These are phyloP conservation scores for Ceratina australensis DNA, from an alignment of 1,140 invertebrate species.

Conservation along the genomic window DNA sequence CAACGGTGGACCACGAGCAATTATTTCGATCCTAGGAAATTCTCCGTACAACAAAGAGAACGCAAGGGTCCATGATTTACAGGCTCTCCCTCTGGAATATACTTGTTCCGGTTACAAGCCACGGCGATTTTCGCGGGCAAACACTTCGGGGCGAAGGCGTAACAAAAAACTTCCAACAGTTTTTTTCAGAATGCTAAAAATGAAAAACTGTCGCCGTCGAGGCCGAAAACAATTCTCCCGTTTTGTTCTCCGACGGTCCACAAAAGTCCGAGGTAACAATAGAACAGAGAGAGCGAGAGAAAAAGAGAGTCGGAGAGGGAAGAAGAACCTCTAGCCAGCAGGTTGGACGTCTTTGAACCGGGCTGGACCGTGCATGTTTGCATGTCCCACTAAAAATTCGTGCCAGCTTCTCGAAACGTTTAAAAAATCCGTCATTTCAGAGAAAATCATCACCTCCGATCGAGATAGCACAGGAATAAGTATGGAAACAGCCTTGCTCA, in stretches of 20 bases:
- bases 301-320: background rate
- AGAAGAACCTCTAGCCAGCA: slow-evolving; percentile 8
- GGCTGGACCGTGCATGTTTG: slow-evolving; percentile 29
- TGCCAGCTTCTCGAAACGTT: slow-evolving; percentile 1
- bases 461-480: too few relatives aligned
- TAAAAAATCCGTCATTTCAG: too few relatives aligned
- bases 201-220: slow-evolving; percentile 35
- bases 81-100: background rate
- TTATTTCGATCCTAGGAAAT: too few relatives aligned
- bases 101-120: background rate
- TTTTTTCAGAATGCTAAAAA: slow-evolving; percentile 20
- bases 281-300: background rate
- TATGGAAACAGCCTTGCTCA: too few relatives aligned
- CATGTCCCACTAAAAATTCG: slow-evolving; percentile 44
- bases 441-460: too few relatives aligned
- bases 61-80: background rate
- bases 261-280: slow-evolving; percentile 46
- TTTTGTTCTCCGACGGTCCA: slow-evolving; percentile 13
- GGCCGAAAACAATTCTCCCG: slow-evolving; percentile 34
- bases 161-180: slow-evolving; percentile 14
- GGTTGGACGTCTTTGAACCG: slow-evolving; percentile 31
- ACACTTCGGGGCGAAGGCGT: slow-evolving; percentile 6
- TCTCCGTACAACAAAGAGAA: too few relatives aligned
- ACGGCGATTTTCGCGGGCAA: background rate
- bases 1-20: too few relatives aligned